phyloP scores from a whole-genome alignment of 2,797 vertebrate genomes.

The Pantherophis vulpinus region DNA sequence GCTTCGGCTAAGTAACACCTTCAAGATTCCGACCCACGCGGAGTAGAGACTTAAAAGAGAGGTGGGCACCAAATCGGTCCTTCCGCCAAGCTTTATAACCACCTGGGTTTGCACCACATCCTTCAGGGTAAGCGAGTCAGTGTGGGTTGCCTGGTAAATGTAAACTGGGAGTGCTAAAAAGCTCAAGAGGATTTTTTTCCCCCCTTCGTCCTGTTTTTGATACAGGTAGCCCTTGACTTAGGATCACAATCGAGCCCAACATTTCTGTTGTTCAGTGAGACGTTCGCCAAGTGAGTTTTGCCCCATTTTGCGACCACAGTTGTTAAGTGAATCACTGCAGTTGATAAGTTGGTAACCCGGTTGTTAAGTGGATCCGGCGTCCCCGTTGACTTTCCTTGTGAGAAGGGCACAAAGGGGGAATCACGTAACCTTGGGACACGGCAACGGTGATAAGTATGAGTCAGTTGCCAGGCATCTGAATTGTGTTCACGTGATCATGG shows the following conservation, averaged over 20 bases:
- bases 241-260: neutral
- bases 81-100: neutral
- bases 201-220: neutral
- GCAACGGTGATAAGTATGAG: neutral
- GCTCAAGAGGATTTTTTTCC: neutral
- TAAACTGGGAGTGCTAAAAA: neutral
- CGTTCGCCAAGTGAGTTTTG: neutral
- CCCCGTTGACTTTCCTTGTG: neutral
- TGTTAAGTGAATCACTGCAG: neutral
- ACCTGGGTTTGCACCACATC: neutral
- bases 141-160: neutral
- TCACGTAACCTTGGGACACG: neutral
- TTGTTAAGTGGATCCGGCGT: neutral
- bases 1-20: neutral
- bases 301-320: neutral
- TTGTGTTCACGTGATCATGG: neutral
- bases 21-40: accelerated
- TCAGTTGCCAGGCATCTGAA: neutral
- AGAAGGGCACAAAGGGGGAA: neutral
- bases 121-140: neutral
- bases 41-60: neutral
- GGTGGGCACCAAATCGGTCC: neutral
- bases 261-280: neutral
- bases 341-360: neutral
- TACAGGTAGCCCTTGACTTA: neutral